Base-by-base conservation (phyloP, 1,140 invertebrate species). In the Dreissena rostriformis region DNA sequence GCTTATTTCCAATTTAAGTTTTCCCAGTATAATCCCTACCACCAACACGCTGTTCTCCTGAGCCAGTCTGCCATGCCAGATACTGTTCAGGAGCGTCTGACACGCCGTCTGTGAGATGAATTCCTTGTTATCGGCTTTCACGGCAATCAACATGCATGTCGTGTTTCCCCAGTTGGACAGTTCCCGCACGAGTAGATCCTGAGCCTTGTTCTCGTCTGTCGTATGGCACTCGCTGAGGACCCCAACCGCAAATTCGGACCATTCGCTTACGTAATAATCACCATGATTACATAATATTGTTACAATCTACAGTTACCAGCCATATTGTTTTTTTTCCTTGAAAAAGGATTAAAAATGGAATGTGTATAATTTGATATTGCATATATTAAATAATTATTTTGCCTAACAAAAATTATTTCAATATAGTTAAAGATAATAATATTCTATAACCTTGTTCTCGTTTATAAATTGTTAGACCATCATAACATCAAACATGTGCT, bases 51-150 rank as follows among this genome's bases (percentile, higher is more conserved):
- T 72, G 55, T 92, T 93, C 26, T 91, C 88, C 14, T 88, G 78
- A 2, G 88, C 81, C 82, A 93, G 80, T 26, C 89, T 87, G 11
- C 92, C 93, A 89, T 90, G 92, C 93, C 93, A 94, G 28, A 93
- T 91, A 29, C 88, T 90, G 82, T 91, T 93, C 17, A 94, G 87
- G 0, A 94, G 85, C 53, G 87, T 80, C 85, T 94, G 93, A 79
- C 92, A 94, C 14, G 92, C 91, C 0, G 91, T 89, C 65, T 93
- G 93, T 11, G 92, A 91, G 22, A 94, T 90, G 67, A 94, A 93
- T 11, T 86, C 83, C 79, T 92, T 93, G 84, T 93, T 93, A 86
- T 92, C 90, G 6, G 92, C 90, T 57, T 93, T 87, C 15, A 92
- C 89, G 5, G 92, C 92, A 24, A 93, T 87, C 24, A 90, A 78